Evolutionary conservation across 2,888 invertebrate species (phyloP), one percentile per base, ranked within the genome.

Genomic region (Gisinianus flammeolus): DNA sequence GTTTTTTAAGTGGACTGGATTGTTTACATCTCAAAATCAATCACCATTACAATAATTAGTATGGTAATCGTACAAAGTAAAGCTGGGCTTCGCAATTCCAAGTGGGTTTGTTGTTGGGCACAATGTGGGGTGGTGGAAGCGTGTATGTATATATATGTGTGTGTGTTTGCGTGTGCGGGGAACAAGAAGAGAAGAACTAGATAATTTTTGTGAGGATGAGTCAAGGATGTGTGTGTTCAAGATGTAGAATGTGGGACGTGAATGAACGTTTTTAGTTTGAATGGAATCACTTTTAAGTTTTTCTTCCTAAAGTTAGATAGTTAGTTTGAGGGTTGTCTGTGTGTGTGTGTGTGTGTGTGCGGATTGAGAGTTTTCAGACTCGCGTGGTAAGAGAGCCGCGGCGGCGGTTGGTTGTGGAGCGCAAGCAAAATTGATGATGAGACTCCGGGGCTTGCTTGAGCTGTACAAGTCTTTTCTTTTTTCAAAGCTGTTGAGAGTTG

Each of bases 381-480:
- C 69, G 69, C 69, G 69, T 69, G 69, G 69, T 69, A 22, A 30
- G 19, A 30, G 67, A 30, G 19, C 6, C 26, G 19, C 24, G 68
- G 68, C 28, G 69, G 22, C 69, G 10, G 35, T 35, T 56, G 71
- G 30, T 56, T 54, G 16, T 54, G 56, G 71, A 56, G 69, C 69
- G 52, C 44, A 69, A 69, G 69, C 69, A 44, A 71, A 71, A 71
- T 54, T 71, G 56, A 71, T 71, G 71, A 54, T 71, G 71, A 31
- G 71, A 71, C 71, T 71, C 71, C 56, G 31, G 56, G 54, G 71
- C 31, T 56, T 56, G 71, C 58, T 28, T 28, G 22, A 56, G 52
- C 24, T 22, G 52, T 26, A 52, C 44, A 70, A 56, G 71, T 71
- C 56, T 56, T 71, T 54, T 71, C 71, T 56, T 71, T 71, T 56